Evolutionary conservation across 2,113 vertebrate genomes (phyloP).

Genomic region (Tetrax tetrax): DNA sequence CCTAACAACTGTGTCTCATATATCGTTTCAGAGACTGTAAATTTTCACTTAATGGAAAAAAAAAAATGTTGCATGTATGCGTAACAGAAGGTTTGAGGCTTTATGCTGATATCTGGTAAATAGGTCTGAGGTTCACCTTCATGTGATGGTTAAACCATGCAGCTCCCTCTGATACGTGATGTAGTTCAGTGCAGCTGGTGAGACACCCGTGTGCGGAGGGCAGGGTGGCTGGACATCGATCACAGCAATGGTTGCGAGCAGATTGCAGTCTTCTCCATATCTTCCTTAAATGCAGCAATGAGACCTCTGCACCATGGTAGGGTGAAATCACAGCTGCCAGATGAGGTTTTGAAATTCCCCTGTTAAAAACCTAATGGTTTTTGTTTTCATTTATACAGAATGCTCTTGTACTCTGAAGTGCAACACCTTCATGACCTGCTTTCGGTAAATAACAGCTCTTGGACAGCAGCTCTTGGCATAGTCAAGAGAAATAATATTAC

Average conservation of each 20-base stretch:
- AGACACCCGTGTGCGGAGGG: fast-evolving
- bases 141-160: background rate
- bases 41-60: conserved; percentile 24
- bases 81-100: background rate
- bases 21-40: background rate
- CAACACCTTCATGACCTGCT: conserved; percentile 76
- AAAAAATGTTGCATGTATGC: background rate
- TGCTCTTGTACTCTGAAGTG: conserved; percentile 83
- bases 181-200: background rate
- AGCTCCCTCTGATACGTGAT: background rate
- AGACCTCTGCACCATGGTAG: conserved; percentile 68
- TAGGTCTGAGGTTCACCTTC: background rate
- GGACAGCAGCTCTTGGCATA: conserved; percentile 28
- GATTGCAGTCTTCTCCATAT: background rate
- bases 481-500: conserved; percentile 4
- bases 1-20: background rate
- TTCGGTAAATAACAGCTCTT: conserved; percentile 83
- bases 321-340: conserved; percentile 81
- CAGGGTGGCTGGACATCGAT: background rate
- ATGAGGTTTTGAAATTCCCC: conserved; percentile 79
- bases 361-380: conserved; percentile 70
- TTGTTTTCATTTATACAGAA: conserved; percentile 85
- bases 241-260: background rate
- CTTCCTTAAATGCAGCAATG: background rate
- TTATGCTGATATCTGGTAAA: background rate